A percentile compares a stretch with the other conserved stretches of the same genome.
Evolutionary conservation across 2,888 invertebrate species (phyloP).

Genomic region (Lasioglossum oenotherae): DNA sequence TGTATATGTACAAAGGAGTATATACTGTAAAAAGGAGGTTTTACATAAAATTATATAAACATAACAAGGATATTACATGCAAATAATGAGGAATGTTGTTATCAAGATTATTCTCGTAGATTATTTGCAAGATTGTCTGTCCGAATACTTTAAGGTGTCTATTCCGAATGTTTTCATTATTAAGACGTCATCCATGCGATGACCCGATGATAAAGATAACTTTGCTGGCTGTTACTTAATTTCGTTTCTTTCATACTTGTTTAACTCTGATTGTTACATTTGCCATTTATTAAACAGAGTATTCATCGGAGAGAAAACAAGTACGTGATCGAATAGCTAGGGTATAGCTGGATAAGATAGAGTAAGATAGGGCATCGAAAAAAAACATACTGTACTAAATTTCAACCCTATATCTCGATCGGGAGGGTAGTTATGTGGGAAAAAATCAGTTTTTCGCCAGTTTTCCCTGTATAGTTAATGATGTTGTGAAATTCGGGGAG

Average conservation of each 20-base stretch:
- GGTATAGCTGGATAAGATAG: no score
- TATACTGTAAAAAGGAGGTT: no score
- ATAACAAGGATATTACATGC: background rate
- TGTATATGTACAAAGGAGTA: no score
- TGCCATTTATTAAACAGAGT: background rate
- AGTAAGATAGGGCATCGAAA: no score
- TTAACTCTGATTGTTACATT: conserved; percentile 26
- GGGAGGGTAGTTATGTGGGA: no score
- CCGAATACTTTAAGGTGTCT: background rate
- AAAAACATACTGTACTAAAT: no score
- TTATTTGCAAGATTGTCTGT: background rate
- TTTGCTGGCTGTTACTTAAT: conserved; percentile 19
- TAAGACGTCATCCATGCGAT: background rate
- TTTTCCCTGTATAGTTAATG: no score
- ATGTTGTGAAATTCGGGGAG: no score
- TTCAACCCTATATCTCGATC: no score
- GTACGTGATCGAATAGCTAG: background rate
- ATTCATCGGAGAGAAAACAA: background rate
- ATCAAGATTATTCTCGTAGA: background rate
- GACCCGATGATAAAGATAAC: conserved; percentile 8
- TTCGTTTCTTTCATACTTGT: background rate
- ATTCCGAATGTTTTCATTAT: background rate
- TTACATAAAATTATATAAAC: no score
- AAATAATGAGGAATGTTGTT: background rate
- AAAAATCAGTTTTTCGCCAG: no score